Conservation (phyloP, 1,140 invertebrate genomes). For the Hyposmocoma kahamanoa region DNA sequence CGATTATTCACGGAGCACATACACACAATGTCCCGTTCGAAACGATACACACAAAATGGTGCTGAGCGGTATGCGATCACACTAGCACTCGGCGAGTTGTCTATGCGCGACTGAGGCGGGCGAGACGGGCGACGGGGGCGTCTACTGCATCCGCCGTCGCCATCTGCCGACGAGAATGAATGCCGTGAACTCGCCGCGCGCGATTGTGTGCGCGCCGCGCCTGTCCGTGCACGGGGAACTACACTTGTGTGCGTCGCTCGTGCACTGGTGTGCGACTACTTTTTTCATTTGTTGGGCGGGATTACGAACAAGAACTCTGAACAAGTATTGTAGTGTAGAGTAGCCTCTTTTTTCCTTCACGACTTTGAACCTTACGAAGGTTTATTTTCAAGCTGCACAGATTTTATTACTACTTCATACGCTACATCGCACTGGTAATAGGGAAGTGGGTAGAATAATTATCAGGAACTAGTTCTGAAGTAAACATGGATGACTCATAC, state of each 20-base stretch:
- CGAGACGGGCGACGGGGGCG: slow-evolving; percentile 24
- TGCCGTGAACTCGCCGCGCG: slow-evolving; percentile 50
- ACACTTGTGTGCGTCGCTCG: slow-evolving; percentile 28
- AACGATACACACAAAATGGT: slow-evolving; percentile 68
- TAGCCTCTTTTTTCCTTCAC: slow-evolving; percentile 33
- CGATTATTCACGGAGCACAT: slow-evolving; percentile 67
- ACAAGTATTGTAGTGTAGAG: slow-evolving; percentile 5
- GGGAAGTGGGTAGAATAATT: too few relatives aligned
- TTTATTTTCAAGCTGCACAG: too few relatives aligned
- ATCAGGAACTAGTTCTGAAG: too few relatives aligned
- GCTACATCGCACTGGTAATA: too few relatives aligned
- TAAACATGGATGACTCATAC: too few relatives aligned
- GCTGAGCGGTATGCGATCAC: slow-evolving; percentile 55
- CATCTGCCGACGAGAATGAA: slow-evolving; percentile 72
- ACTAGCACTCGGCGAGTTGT: slow-evolving; percentile 59
- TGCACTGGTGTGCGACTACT: slow-evolving; percentile 35
- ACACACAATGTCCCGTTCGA: slow-evolving; percentile 70
- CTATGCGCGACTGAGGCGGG: slow-evolving; percentile 67
- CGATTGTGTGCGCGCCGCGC: slow-evolving; percentile 37
- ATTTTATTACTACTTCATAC: too few relatives aligned
- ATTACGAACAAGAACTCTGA: slow-evolving; percentile 38
- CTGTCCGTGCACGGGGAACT: slow-evolving; percentile 26
- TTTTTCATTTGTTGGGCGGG: slow-evolving; percentile 52
- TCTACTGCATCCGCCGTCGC: slow-evolving; percentile 71
- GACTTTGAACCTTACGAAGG: slow-evolving; percentile 21